These are phyloP conservation scores for Dasypogon diadema DNA, from an alignment of 2,888 invertebrate species.

Conservation along the genomic window DNA sequence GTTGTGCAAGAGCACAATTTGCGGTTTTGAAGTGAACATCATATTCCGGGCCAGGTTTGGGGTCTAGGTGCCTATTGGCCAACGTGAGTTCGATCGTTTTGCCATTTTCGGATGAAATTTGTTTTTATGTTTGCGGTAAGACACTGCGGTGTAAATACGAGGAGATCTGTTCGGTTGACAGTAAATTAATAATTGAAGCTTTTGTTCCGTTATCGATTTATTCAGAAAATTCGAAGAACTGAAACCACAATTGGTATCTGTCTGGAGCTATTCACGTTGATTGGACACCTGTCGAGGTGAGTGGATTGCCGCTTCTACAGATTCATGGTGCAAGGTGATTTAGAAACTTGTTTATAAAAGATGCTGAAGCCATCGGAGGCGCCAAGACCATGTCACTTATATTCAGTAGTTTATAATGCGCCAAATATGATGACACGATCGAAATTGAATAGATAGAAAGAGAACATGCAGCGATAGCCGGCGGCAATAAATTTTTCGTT, in stretches of 20 bases:
- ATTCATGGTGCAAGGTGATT: neutral
- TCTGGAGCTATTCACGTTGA: neutral
- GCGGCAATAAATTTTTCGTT: neutral
- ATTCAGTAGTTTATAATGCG: neutral
- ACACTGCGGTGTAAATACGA: neutral
- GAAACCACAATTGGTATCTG: neutral
- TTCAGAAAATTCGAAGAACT: neutral
- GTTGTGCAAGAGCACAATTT: conserved; percentile 11
- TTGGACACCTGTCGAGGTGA: conserved; percentile 21
- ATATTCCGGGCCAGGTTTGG: neutral
- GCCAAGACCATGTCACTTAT: neutral
- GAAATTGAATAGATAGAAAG: no score
- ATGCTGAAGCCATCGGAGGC: conserved; percentile 15
- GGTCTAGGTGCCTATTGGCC: neutral
- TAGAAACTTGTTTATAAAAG: conserved; percentile 29
- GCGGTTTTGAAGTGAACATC: conserved; percentile 26
- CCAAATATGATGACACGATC: neutral
- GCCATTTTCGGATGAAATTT: neutral
- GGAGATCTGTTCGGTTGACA: neutral
- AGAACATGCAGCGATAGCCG: neutral
- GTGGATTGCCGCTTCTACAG: neutral
- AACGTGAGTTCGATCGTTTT: neutral
- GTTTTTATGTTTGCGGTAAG: neutral
- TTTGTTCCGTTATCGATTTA: conserved; percentile 17
- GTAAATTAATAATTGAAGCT: conserved; percentile 24